Conservation (phyloP, 2,888 invertebrate species). For the Drosophila colorata region DNA sequence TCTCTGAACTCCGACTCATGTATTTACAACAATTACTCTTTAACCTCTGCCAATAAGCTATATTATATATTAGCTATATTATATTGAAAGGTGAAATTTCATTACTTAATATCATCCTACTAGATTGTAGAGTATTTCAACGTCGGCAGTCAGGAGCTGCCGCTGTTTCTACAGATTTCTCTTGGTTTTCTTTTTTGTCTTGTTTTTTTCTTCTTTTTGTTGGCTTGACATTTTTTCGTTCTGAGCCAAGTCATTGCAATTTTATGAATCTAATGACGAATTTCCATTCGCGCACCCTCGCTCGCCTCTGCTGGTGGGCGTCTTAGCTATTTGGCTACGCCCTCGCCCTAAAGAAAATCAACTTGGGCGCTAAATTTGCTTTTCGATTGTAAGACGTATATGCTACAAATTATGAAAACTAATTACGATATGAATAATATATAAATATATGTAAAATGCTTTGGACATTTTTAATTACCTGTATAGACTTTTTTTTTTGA, state of each 20-base stretch:
- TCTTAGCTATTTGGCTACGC: constrained; percentile 18
- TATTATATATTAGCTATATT: too few species aligned
- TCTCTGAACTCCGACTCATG: too few species aligned
- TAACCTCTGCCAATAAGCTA: too few species aligned
- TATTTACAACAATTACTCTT: too few species aligned
- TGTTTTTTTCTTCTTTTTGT: constrained; percentile 1
- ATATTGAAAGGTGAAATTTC: too few species aligned
- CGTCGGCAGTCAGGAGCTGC: constrained; percentile 2
- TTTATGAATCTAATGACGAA: constrained; percentile 74
- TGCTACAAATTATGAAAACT: not conserved
- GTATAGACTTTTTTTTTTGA: not conserved
- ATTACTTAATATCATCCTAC: too few species aligned
- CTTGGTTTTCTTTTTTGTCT: constrained; percentile 29
- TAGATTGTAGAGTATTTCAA: constrained; percentile 15
- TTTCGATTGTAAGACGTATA: not conserved
- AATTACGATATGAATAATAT: too few species aligned
- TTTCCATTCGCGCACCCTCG: constrained; percentile 50
- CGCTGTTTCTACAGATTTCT: not conserved
- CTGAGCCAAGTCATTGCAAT: constrained; percentile 59
- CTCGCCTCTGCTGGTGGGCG: constrained; percentile 15
- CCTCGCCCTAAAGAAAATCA: not conserved
- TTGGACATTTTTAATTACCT: not conserved
- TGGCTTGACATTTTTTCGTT: constrained; percentile 21
- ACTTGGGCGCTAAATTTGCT: not conserved
- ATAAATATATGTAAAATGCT: not conserved